A percentile compares a stretch with the other conserved stretches of the same genome.
Conservation (phyloP, 2,888 invertebrate species). For the Nephrotoma appendiculata region DNA sequence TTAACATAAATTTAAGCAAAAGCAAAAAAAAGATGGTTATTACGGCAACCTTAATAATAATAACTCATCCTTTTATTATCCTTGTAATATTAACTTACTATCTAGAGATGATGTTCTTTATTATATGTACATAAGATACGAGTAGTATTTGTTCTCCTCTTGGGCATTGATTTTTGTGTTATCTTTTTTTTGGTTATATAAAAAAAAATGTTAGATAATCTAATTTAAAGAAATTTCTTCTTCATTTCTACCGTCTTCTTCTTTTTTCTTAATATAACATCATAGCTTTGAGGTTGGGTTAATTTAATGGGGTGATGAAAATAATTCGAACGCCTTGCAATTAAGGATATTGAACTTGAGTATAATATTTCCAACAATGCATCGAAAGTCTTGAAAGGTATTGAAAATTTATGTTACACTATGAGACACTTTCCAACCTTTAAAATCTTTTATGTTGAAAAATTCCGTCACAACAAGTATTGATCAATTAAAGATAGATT, state of each 20-base stretch:
- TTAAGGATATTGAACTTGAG: too few relatives aligned
- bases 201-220: not conserved
- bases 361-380: too few relatives aligned
- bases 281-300: too few relatives aligned
- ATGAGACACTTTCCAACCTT: too few relatives aligned
- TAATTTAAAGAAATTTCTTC: not conserved
- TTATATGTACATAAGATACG: not conserved
- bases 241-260: not conserved
- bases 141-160: not conserved
- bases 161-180: not conserved
- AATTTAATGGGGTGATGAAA: too few relatives aligned
- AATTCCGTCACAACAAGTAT: too few relatives aligned
- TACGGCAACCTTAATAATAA: not conserved
- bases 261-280: too few relatives aligned
- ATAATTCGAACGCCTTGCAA: too few relatives aligned
- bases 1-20: not conserved
- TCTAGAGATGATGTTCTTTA: not conserved
- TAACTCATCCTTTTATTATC: not conserved
- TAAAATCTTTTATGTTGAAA: too few relatives aligned
- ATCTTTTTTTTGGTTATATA: not conserved
- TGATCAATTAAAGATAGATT: too few relatives aligned
- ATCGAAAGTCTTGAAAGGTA: too few relatives aligned
- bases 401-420: too few relatives aligned
- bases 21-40: not conserved
- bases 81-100: not conserved